Evolutionary conservation across 1,140 invertebrate species (phyloP), one percentile per base, ranked within the genome.

Genomic region (Dysdera silvatica): DNA sequence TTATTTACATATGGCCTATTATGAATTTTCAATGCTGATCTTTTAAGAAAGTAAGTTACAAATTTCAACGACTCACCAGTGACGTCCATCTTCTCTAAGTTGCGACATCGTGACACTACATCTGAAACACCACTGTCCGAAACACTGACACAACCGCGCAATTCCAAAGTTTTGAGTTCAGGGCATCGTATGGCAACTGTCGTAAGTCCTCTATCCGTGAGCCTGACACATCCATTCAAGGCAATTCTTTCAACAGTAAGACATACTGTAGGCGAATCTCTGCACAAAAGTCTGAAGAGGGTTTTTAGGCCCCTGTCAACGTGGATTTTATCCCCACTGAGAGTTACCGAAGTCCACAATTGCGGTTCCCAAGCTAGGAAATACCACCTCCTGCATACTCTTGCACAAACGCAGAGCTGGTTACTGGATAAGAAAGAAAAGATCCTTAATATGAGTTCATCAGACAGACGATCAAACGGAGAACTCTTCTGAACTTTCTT

Each of bases 301-400:
- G 76, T 80, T 73, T 84, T 80, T 70, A 89, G 73, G 56, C 86
- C 82, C 71, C 82, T 80, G 75, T 88, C 86, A 0, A 83, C 84
- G 65, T 82, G 82, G 1, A 86, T 74, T 35, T 77, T 75, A 65
- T 84, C 83, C 33, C 84, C 84, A 35, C 81, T 78, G 31, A 88
- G 74, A 4, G 78, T 80, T 40, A 89, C 84, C 23, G 78, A 80
- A 56, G 83, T 80, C 89, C 88, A 92, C 1, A 92, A 76, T 2
- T 80, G 76, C 4, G 87, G 87, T 14, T 86, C 84, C 89, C 89
- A 91, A 16, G 85, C 87, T 23, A 93, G 81, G 43, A 84, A 79
- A 73, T 89, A 87, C 79, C 91, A 91, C 35, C 77, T 71, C 26
- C 87, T 77, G 70, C 88, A 93, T 0, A 93, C 90, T 12, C 87